Evolutionary conservation across 2,888 invertebrate species (phyloP), one percentile per base, ranked within the genome.

Genomic region (Nephrotoma guestfalica): DNA sequence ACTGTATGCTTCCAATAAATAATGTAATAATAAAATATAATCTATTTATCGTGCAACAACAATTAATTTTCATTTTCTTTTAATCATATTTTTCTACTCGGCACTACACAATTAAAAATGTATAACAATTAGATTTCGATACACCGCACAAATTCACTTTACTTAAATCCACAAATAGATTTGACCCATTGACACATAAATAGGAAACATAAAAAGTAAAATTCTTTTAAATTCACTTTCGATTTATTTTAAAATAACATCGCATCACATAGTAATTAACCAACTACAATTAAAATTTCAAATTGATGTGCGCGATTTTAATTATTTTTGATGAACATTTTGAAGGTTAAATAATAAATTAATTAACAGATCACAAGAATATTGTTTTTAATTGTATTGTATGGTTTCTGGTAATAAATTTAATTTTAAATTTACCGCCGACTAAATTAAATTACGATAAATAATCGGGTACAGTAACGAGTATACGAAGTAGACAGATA

Each of bases 1-100:
- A 84, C 41, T 84, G 84, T 41, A 41, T 15, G n/a, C 41, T 41
- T 84, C 84, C 84, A 84, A 84, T 84, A 84, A 84, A 41, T n/a
- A 84, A 41, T n/a, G 41, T 42, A 42, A 84, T 41, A 41, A 42
- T n/a, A 15, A 84, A 41, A 84, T 42, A 41, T 15, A 84, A 84
- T 71, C 30, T 71, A 41, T 84, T 41, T 41, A 84, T 41, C 84
- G 42, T 84, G 7, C 13, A 84, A 15, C 41, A 41, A 15, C 13
- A 84, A 84, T 84, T 41, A 84, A 41, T 84, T 84, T 84, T 84
- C 84, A 84, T 84, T 42, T 84, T 84, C 84, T 84, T 84, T 9
- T 41, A 41, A 42, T 84, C 84, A 84, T 84, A 41, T 84, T 84
- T 41, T 41, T 47, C n/a, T 47, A 9, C 15, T 71, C 30, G 2